phyloP scores from a whole-genome alignment of 2,113 vertebrate genomes.

The Verasper variegatus region DNA sequence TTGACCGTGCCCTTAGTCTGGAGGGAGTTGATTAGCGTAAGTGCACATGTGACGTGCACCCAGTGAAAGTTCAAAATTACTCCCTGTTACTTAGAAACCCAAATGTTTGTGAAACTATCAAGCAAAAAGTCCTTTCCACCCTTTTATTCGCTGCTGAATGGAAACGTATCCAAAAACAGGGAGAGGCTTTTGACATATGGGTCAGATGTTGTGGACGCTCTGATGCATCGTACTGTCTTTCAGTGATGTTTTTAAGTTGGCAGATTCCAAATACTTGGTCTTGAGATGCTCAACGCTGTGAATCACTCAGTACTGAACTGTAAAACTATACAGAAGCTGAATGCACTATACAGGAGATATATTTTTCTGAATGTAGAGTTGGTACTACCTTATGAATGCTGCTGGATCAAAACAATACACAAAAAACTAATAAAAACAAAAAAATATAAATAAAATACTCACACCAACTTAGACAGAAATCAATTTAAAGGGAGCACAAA shows the following conservation, averaged over 20 bases:
- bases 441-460: constrained; percentile 11
- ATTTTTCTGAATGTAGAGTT: constrained; percentile 82
- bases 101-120: neutral
- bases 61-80: constrained; percentile 12
- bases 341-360: constrained; percentile 75
- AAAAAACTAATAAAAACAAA: constrained; percentile 13
- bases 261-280: constrained; percentile 67
- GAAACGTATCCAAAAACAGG: constrained; percentile 15
- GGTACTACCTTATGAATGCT: constrained; percentile 70
- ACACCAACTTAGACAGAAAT: constrained; percentile 52
- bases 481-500: constrained; percentile 15
- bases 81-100: constrained; percentile 3
- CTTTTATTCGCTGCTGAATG: neutral
- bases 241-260: constrained; percentile 68
- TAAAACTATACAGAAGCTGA: constrained; percentile 60
- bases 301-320: constrained; percentile 61
- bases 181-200: constrained; percentile 49
- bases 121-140: constrained; percentile 31
- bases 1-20: neutral
- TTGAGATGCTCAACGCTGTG: constrained; percentile 69
- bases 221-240: constrained; percentile 56
- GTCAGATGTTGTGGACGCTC: constrained; percentile 47
- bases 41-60: neutral
- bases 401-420: constrained; percentile 71
- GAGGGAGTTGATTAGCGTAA: neutral